These are phyloP conservation scores for Megalops atlanticus DNA, from an alignment of 2,113 vertebrate species.

Conservation along the genomic window DNA sequence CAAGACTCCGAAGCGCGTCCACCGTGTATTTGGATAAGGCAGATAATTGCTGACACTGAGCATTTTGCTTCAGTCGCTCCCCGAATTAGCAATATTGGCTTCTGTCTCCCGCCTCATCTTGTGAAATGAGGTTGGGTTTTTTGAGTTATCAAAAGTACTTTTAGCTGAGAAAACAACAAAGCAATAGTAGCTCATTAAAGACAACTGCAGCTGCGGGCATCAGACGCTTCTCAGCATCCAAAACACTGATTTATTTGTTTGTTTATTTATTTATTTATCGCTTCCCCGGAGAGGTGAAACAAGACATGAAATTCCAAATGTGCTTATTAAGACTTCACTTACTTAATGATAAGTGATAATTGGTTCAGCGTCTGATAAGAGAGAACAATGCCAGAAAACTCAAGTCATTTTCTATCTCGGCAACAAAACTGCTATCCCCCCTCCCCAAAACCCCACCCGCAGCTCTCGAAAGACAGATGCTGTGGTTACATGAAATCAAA, in stretches of 20 bases:
- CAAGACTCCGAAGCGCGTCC: too few species aligned
- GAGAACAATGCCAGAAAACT: not conserved
- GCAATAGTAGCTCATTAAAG: not conserved
- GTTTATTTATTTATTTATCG: not conserved
- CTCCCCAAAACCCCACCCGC: not conserved
- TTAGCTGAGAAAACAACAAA: constrained; percentile 7
- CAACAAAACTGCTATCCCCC: not conserved
- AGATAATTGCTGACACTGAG: constrained; percentile 15
- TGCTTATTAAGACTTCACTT: not conserved
- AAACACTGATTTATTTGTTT: too few species aligned
- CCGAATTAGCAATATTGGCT: not conserved
- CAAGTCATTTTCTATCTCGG: not conserved
- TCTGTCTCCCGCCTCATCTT: not conserved
- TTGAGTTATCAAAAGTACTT: not conserved
- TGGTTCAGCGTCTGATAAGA: not conserved
- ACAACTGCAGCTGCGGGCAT: not conserved
- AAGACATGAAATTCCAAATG: not conserved
- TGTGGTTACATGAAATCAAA: not conserved
- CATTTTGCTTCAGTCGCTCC: not conserved
- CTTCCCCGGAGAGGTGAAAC: not conserved
- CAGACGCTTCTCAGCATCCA: not conserved
- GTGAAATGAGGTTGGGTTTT: not conserved
- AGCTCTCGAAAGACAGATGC: not conserved
- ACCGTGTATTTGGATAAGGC: not conserved
- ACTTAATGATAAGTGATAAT: not conserved